A percentile compares a stretch with the other conserved stretches of the same genome.
These are phyloP conservation scores for Nanger granti DNA, from an alignment of 2,113 vertebrate genomes.

Conservation along the genomic window DNA sequence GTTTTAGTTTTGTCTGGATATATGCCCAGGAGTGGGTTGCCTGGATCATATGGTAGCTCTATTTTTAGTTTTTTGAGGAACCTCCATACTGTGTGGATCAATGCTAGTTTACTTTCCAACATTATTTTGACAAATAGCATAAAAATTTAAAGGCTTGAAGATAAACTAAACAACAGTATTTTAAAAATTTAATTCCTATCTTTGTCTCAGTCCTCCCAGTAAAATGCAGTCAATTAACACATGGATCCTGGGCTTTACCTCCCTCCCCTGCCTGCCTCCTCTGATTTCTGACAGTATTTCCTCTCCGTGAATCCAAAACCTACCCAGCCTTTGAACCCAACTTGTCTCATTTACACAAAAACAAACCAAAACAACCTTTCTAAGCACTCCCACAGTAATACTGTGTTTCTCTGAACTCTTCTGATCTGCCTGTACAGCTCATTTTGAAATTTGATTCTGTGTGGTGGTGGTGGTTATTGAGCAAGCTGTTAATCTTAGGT, in stretches of 20 bases:
- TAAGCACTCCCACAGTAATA: background rate
- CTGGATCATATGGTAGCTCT: background rate
- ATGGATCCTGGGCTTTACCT: background rate
- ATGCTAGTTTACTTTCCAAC: background rate
- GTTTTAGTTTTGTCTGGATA: background rate
- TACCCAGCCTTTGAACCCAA: background rate
- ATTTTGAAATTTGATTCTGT: background rate
- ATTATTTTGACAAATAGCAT: background rate
- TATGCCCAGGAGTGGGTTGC: background rate
- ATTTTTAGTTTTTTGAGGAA: background rate
- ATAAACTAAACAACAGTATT: background rate
- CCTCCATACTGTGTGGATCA: background rate
- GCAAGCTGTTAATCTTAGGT: background rate
- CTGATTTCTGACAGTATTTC: background rate
- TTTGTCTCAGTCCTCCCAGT: background rate
- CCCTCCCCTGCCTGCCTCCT: accelerated
- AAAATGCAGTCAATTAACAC: background rate
- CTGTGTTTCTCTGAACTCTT: background rate
- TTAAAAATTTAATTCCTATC: background rate
- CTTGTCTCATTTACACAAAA: background rate
- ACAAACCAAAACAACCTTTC: background rate
- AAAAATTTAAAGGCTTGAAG: background rate
- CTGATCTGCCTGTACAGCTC: background rate
- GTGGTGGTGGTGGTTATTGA: background rate
- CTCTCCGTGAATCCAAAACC: background rate